These are phyloP conservation scores for Trichonephila inaurata DNA, from an alignment of 1,140 invertebrate genomes.

Conservation along the genomic window DNA sequence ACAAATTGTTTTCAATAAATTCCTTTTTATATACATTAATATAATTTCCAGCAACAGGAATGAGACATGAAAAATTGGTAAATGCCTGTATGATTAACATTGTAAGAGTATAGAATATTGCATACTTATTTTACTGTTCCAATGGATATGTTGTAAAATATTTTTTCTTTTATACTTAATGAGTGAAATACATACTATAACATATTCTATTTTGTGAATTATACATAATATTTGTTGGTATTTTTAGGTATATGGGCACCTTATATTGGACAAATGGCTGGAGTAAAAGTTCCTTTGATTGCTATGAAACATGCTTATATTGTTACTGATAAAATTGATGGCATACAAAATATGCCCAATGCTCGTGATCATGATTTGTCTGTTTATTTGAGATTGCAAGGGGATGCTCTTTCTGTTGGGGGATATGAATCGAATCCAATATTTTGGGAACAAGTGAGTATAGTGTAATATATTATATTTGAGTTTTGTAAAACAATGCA, in stretches of 20 bases:
- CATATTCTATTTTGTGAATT: not conserved
- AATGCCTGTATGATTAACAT: too few relatives aligned
- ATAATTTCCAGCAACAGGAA: too few relatives aligned
- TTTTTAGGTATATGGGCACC: slow-evolving; percentile 88
- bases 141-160: too few relatives aligned
- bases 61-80: too few relatives aligned
- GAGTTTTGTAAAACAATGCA: too few relatives aligned
- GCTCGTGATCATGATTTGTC: slow-evolving; percentile 91
- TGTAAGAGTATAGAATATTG: too few relatives aligned
- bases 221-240: not conserved
- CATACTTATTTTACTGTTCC: too few relatives aligned
- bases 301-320: slow-evolving; percentile 95
- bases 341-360: slow-evolving; percentile 88
- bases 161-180: too few relatives aligned
- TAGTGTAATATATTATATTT: not conserved
- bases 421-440: slow-evolving; percentile 93
- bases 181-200: too few relatives aligned
- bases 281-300: slow-evolving; percentile 87
- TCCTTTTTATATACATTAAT: too few relatives aligned
- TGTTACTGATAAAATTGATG: slow-evolving; percentile 88
- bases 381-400: slow-evolving; percentile 91
- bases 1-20: too few relatives aligned
- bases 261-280: slow-evolving; percentile 86
- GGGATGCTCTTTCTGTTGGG: slow-evolving; percentile 90
- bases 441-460: slow-evolving; percentile 86